phyloP scores from a whole-genome alignment of 2,797 vertebrate species.

The Crenuchus spilurus region DNA sequence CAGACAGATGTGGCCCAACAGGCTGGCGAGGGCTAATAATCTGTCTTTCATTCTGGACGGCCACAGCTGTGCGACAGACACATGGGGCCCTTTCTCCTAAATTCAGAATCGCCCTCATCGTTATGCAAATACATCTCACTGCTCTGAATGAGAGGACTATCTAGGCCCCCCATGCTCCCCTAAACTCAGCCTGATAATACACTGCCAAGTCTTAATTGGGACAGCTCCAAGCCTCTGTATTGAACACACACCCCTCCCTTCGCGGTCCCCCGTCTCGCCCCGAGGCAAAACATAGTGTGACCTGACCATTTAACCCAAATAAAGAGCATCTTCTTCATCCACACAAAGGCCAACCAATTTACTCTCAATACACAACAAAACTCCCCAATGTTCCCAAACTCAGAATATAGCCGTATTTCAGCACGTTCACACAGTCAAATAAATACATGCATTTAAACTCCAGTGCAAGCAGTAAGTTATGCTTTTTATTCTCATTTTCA shows the following conservation, averaged over 20 bases:
- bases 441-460: too few relatives aligned
- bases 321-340: conserved; percentile 36
- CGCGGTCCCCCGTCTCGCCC: conserved; percentile 55
- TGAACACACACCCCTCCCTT: conserved; percentile 54
- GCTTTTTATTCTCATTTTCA: conserved; percentile 14
- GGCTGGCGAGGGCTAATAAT: conserved; percentile 65
- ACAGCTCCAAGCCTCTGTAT: conserved; percentile 54
- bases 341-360: conserved; percentile 29
- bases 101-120: conserved; percentile 45
- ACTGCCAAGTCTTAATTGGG: conserved; percentile 73
- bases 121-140: conserved; percentile 71
- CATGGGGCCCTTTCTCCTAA: conserved; percentile 66
- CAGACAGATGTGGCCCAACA: conserved; percentile 75
- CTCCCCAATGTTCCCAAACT: neutral
- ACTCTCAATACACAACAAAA: conserved; percentile 21
- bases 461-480: neutral
- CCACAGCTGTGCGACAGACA: conserved; percentile 78
- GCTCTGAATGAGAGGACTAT: conserved; percentile 72
- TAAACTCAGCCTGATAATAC: conserved; percentile 59
- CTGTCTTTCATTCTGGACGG: conserved; percentile 74
- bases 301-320: conserved; percentile 35
- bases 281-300: conserved; percentile 57
- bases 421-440: neutral
- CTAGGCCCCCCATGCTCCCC: conserved; percentile 21
- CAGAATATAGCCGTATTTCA: conserved; percentile 17